Evolutionary conservation across 2,888 invertebrate genomes (phyloP), one percentile per base, ranked within the genome.

Genomic region (Drosophila ezoana): DNA sequence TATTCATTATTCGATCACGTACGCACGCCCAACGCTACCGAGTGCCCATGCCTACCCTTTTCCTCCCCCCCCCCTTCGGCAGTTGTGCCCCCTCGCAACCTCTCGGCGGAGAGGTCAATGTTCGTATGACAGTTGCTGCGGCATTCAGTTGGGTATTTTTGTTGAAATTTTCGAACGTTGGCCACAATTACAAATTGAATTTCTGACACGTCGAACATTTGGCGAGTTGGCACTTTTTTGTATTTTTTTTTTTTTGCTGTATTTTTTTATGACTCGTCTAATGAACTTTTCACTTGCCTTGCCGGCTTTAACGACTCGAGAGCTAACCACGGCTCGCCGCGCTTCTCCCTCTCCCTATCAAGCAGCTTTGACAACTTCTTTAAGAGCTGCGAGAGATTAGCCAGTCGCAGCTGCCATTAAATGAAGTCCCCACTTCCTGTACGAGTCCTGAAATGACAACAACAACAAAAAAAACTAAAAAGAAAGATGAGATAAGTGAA

Each of bases 1-100:
- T 89, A 88, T 89, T 88, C 85, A 88, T 86, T 89, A 88, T 79
- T 79, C 87, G 85, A 88, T 86, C 85, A 86, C 85, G 85, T 86
- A 86, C 89, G 66, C 79, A 70, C 63, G 65, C 73, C 76, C 72
- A 85, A 81, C 28, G 66, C 73, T 61, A 65, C 58, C 58, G 68
- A 43, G 33, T 41, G 59, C 45, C 71, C 65, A 49, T n/a, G 18
- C 45, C n/a, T 37, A 32, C 20, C 13, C 9, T 37, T 16, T 4
- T 14, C 11, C 40, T 35, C 20, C 13, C 4, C 41, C 37, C 4
- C 37, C 8, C 20, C 9, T 13, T 1, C 11, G 2, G 8, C 28
- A 28, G 28, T 3, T 16, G 1, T 13, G 11, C 41, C 41, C 14
- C 6, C n/a, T 14, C 14, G 11, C 10, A 28, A 32, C 13, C 13